Conservation (phyloP, 2,888 invertebrate species). For the Idaea straminata region DNA sequence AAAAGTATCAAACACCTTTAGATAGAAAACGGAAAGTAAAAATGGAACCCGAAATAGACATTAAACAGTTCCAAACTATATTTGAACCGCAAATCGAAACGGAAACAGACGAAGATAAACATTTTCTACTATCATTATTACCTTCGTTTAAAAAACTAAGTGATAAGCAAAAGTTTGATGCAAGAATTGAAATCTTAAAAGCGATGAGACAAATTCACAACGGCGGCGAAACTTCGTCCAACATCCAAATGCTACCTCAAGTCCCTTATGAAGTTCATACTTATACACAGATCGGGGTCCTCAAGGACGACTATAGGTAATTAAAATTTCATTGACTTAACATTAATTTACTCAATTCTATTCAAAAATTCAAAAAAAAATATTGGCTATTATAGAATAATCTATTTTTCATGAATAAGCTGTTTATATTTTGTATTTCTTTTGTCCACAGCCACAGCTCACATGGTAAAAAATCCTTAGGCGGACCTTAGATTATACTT, state of each 20-base stretch:
- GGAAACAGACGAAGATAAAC: constrained; percentile 53
- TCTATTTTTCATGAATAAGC: background rate
- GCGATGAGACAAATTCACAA: constrained; percentile 39
- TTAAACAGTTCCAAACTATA: background rate
- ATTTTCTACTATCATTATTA: constrained; percentile 54
- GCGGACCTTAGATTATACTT: constrained; percentile 58
- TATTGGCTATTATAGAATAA: background rate
- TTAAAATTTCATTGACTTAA: background rate
- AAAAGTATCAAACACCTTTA: background rate
- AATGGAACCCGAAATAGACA: background rate
- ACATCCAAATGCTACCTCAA: background rate
- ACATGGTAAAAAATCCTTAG: constrained; percentile 53
- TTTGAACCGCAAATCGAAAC: constrained; percentile 15
- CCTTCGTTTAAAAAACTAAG: constrained; percentile 50
- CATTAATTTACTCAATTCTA: background rate
- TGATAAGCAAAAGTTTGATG: constrained; percentile 52
- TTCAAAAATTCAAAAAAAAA: too few species aligned
- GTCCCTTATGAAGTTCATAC: background rate
- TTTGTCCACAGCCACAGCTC: constrained; percentile 28
- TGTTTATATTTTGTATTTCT: background rate
- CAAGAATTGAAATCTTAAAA: constrained; percentile 53
- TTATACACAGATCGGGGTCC: background rate
- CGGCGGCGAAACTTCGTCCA: background rate
- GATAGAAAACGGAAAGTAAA: background rate
- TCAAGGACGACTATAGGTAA: background rate